Evolutionary conservation across 1,140 invertebrate genomes (phyloP).

Genomic region (Aphelinus certus): DNA sequence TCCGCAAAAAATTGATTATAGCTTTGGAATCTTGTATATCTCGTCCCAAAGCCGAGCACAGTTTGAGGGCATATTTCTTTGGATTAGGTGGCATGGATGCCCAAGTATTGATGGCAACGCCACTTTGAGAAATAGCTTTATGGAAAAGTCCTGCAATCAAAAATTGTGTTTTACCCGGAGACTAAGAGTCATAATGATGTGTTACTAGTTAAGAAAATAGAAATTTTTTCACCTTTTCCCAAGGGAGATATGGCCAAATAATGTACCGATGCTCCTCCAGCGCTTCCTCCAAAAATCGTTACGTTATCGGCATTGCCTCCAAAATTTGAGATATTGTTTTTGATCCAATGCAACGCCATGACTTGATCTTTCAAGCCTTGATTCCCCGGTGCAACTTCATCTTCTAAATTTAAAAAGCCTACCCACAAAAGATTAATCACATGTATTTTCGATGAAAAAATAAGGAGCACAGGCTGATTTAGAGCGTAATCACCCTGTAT

Average conservation of each 20-base stretch:
- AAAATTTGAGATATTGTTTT: conserved; percentile 70
- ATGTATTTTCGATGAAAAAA: too few relatives aligned
- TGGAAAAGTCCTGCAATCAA: conserved; percentile 66
- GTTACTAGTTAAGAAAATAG: too few relatives aligned
- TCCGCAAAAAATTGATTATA: conserved; percentile 62
- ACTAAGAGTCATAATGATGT: not conserved
- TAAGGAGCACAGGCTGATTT: too few relatives aligned
- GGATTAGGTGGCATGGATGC: conserved; percentile 59
- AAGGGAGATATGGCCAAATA: conserved; percentile 55
- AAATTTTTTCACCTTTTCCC: conserved; percentile 38
- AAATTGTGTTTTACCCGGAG: not conserved
- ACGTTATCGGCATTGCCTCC: conserved; percentile 71
- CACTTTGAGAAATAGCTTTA: conserved; percentile 71
- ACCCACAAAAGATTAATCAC: too few relatives aligned
- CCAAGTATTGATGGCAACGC: conserved; percentile 63
- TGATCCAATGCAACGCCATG: conserved; percentile 54
- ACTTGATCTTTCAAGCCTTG: conserved; percentile 68
- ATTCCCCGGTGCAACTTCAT: conserved; percentile 57
- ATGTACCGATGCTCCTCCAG: conserved; percentile 63
- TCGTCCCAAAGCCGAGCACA: conserved; percentile 52
- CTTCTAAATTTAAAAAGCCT: conserved; percentile 32
- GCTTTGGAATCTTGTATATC: conserved; percentile 58
- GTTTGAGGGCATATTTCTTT: conserved; percentile 49
- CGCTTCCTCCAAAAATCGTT: conserved; percentile 73
- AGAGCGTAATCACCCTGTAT: too few relatives aligned